Percentiles rank a stretch among this genome's conserved stretches.
phyloP scores from a whole-genome alignment of 2,888 invertebrate species.

The Eupithecia abbreviata region DNA sequence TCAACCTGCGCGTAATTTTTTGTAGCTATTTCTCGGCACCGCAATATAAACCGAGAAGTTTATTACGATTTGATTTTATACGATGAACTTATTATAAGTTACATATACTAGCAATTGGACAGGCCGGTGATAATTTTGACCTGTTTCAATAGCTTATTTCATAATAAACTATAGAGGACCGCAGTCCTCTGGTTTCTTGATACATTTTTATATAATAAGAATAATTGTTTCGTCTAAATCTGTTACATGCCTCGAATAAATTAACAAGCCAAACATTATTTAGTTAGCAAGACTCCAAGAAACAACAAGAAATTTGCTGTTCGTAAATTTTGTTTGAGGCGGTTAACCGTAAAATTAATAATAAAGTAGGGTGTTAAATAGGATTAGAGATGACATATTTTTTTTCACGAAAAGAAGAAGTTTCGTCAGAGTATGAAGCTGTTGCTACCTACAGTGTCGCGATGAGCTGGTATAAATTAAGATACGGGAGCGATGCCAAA shows the following conservation, averaged over 20 bases:
- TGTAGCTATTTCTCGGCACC: neutral
- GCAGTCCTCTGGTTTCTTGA: neutral
- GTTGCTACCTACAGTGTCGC: slow-evolving; percentile 41
- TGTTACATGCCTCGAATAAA: slow-evolving; percentile 22
- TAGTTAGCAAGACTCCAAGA: slow-evolving; percentile 13
- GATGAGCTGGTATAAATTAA: slow-evolving; percentile 49
- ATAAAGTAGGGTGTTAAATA: slow-evolving; percentile 31
- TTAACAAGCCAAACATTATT: slow-evolving; percentile 23
- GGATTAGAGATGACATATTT: slow-evolving; percentile 32
- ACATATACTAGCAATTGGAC: neutral
- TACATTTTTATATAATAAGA: neutral
- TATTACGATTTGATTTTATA: no score
- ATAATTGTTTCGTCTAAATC: slow-evolving; percentile 12
- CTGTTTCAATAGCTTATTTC: neutral
- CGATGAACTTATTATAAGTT: no score
- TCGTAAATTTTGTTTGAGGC: slow-evolving; percentile 29
- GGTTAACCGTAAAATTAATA: slow-evolving; percentile 33
- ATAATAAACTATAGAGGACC: neutral
- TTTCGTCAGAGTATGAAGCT: slow-evolving; percentile 27
- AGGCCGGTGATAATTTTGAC: neutral
- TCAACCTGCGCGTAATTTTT: slow-evolving; percentile 1
- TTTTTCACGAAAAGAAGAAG: slow-evolving; percentile 30
- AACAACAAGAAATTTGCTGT: slow-evolving; percentile 27
- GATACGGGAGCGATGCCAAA: slow-evolving; percentile 48
- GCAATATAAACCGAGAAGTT: neutral